Evolutionary conservation across 2,888 invertebrate species (phyloP), one percentile per base, ranked within the genome.

Genomic region (Esperia sulphurella): DNA sequence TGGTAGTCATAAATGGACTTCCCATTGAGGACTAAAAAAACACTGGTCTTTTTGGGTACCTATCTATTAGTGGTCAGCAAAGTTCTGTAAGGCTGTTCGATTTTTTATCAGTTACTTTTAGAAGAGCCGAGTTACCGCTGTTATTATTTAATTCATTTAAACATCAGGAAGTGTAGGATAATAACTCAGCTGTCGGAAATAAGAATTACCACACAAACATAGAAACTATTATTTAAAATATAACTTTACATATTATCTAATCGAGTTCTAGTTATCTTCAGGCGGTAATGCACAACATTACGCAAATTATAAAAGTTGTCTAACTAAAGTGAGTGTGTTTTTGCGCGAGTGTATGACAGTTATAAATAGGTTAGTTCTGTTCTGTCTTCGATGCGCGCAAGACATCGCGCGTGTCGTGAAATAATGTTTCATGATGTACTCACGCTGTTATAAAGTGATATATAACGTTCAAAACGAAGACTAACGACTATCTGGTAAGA

Each of bases 281-380:
- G 21, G 14, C 44, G 14, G 28, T 14, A 37, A 43, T 14, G 49
- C 35, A n/a, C 31, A 53, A 50, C 49, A 58, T 64, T 64, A 54
- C 60, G 56, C 54, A 58, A 58, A 53, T 49, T 43, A 42, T 48
- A 50, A 35, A 43, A 51, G 51, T 48, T 46, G 49, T 52, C 53
- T 48, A 50, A n/a, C n/a, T n/a, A 45, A 54, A 43, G 45, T 51
- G 56, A 57, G 51, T 56, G 52, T 54, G 53, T 59, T 61, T 55
- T 63, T 54, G 35, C 35, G 35, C 35, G 54, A 55, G 57, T 53
- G 54, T 52, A 57, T 79, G 78, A 80, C 79, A 81, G 79, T 52
- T 76, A 75, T 65, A 77, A 78, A 77, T 82, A 83, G 83, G 79
- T 83, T 80, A 83, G 78, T 78, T 70, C 53, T 33, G 45, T 44